Evolutionary conservation across 2,888 invertebrate genomes (phyloP).

Genomic region (Amphipoea oculea): DNA sequence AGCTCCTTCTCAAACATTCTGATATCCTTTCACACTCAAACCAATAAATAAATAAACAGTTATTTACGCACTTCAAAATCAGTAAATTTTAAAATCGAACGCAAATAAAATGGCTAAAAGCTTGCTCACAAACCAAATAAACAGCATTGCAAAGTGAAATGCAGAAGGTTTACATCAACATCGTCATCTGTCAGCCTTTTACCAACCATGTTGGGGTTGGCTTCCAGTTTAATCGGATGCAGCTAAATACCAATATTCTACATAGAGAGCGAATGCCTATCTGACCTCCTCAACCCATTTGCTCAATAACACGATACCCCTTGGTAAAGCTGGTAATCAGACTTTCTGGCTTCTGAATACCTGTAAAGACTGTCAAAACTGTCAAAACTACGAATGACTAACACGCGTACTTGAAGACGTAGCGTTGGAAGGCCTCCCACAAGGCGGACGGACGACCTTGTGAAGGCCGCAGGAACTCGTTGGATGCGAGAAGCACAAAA

Average conservation of each 20-base stretch:
- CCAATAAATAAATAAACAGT: slow-evolving; percentile 1
- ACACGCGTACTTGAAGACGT: no score
- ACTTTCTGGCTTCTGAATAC: not conserved
- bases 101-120: slow-evolving; percentile 46
- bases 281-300: not conserved
- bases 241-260: not conserved
- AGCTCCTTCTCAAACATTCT: not conserved
- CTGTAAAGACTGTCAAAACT: not conserved
- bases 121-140: slow-evolving; percentile 25
- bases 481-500: no score
- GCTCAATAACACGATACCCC: not conserved
- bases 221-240: not conserved
- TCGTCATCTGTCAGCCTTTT: not conserved
- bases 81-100: slow-evolving; percentile 33
- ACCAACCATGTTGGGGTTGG: not conserved
- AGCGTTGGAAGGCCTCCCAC: no score
- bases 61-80: slow-evolving; percentile 3
- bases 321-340: not conserved
- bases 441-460: no score
- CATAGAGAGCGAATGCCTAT: not conserved
- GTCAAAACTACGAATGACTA: not conserved
- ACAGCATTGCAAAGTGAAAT: not conserved
- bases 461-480: no score
- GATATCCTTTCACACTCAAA: not conserved
- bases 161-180: slow-evolving; percentile 18